phyloP scores from a whole-genome alignment of 2,797 vertebrate species.

The Heliangelus exortis region DNA sequence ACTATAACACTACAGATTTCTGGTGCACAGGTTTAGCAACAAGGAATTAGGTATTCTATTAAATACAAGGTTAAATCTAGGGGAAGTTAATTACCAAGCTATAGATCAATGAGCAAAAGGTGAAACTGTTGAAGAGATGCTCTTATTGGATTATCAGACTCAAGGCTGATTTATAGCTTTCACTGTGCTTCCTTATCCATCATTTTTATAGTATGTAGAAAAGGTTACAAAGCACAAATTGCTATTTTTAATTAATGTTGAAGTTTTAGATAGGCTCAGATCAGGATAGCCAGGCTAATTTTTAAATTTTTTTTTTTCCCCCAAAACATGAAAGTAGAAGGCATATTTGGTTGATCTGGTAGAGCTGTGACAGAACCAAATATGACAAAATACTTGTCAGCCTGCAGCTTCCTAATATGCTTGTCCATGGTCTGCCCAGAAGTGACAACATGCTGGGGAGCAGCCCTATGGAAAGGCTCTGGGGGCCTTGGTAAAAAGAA shows the following conservation, averaged over 20 bases:
- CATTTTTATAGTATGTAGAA: conserved; percentile 75
- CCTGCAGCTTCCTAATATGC: not conserved
- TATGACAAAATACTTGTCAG: not conserved
- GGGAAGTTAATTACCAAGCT: conserved; percentile 75
- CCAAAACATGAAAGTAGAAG: conserved; percentile 32
- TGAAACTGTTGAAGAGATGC: conserved; percentile 71
- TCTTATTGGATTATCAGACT: conserved; percentile 77
- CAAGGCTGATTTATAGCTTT: conserved; percentile 74
- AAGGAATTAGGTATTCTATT: conserved; percentile 75
- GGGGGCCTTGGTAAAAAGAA: not conserved
- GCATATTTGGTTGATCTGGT: conserved; percentile 2
- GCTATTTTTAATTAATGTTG: conserved; percentile 69
- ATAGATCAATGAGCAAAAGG: conserved; percentile 72
- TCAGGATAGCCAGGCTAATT: not conserved
- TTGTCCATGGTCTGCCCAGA: not conserved
- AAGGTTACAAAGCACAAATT: conserved; percentile 75
- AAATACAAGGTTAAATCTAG: conserved; percentile 75
- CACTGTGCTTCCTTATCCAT: conserved; percentile 70
- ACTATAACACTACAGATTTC: conserved; percentile 75
- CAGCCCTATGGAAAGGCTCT: not conserved
- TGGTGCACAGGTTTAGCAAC: conserved; percentile 66
- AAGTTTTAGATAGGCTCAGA: conserved; percentile 47
- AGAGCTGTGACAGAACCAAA: not conserved
- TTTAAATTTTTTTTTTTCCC: not conserved
- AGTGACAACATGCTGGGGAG: not conserved